Evolutionary conservation across 1,140 invertebrate genomes (phyloP), one percentile per base, ranked within the genome.

Genomic region (Riptortus pedestris): DNA sequence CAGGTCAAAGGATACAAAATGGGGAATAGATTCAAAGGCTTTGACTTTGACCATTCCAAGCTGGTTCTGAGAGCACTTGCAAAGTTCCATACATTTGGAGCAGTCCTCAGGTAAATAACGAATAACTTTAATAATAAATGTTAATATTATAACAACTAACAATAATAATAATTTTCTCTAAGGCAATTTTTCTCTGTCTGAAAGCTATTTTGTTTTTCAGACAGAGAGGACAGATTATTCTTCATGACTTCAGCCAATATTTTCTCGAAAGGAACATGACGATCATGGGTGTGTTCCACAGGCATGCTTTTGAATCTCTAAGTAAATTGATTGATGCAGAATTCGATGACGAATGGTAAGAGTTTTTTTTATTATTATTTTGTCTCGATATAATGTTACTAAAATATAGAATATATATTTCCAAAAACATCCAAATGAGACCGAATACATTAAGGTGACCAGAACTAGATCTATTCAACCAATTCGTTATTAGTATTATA

Each of bases 1-100:
- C 22, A 60, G 28, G 57, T 47, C 7, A 12, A 31, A 1, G 67
- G 67, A 16, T 68, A 64, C 60, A 64, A 62, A 20, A 68, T 68
- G 67, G 67, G 61, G 0, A 38, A 68, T 38, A 57, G 67, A 20
- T 27, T 31, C 2, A 33, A 26, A n/a, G 67, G 67, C 11, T 60
- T 68, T 2, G 65, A 68, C 29, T 43, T 67, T 2, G 24, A 26
- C 3, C 67, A 68, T 60, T 52, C 26, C 14, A 38, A 59, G 22
- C 16, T 66, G 11, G 67, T 29, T 2, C n/a, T 68, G 16, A 9
- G 28, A 31, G 16, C 43, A 22, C 22, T 62, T 43, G 61, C 24
- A 0, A 62, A 62, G 28, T 62, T 62, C 45, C 61, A 62, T 18
- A 16, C 61, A 1, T n/a, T 62, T 1, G 18, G 43, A 1, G 47